Percentiles rank a stretch among this genome's conserved stretches.
Evolutionary conservation across 2,797 vertebrate genomes (phyloP).

Genomic region (Crax fasciolata): DNA sequence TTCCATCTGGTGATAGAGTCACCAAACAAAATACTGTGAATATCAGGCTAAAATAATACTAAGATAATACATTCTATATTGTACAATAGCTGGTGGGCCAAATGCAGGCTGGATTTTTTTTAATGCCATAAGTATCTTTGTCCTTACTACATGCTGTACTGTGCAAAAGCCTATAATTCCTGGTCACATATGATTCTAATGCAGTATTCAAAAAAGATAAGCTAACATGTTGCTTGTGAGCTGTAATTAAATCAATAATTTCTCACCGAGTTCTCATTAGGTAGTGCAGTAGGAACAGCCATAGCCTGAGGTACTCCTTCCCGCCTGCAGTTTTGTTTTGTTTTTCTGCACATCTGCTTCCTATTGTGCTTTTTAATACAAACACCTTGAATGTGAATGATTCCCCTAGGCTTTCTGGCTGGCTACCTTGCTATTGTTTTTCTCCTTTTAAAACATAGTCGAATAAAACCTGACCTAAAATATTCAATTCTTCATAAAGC

Average conservation of each 20-base stretch:
- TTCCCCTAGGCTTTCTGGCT: constrained; percentile 50
- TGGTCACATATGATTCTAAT: neutral
- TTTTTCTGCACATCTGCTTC: constrained; percentile 72
- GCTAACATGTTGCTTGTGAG: neutral
- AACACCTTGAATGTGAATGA: constrained; percentile 52
- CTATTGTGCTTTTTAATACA: constrained; percentile 52
- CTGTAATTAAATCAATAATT: constrained; percentile 44
- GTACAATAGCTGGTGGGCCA: neutral
- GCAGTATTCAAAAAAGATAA: constrained; percentile 17
- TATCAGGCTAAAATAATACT: neutral
- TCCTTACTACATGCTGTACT: neutral
- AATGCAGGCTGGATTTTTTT: neutral
- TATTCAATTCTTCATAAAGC: neutral
- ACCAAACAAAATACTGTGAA: neutral
- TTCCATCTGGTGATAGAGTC: neutral
- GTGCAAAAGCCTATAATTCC: neutral
- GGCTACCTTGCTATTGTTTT: constrained; percentile 56
- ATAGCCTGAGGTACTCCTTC: constrained; percentile 22
- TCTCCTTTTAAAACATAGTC: constrained; percentile 6
- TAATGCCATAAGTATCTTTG: neutral
- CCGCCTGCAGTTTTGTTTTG: constrained; percentile 49
- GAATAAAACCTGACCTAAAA: neutral
- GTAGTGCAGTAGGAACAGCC: constrained; percentile 9
- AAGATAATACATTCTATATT: neutral
- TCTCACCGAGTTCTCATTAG: constrained; percentile 30